phyloP scores from a whole-genome alignment of 1,140 invertebrate genomes.

The Brachionus koreanus region DNA sequence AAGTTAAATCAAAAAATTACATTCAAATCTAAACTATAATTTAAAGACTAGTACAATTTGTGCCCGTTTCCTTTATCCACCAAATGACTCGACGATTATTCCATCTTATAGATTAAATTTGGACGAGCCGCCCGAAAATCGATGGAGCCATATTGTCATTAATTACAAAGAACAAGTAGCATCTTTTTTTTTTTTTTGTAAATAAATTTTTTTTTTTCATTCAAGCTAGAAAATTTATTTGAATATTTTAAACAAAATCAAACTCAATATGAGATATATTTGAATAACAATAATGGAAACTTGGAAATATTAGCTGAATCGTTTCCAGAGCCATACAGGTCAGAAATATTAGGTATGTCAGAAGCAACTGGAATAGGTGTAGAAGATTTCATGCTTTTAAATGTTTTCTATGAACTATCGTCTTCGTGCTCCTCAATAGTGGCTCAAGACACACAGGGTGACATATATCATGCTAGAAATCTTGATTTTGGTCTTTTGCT shows the following conservation, averaged over 20 bases:
- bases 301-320: conserved; percentile 51
- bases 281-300: background rate
- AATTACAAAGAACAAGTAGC: background rate
- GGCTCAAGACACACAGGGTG: conserved; percentile 58
- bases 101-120: background rate
- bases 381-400: conserved; percentile 62
- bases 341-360: conserved; percentile 60
- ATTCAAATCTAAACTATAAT: background rate
- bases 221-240: background rate
- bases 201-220: background rate
- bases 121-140: background rate
- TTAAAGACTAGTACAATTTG: background rate
- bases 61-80: background rate
- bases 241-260: background rate
- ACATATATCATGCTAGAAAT: conserved; percentile 61
- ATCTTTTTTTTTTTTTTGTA: background rate
- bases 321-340: conserved; percentile 58
- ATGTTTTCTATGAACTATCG: conserved; percentile 66
- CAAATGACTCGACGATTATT: background rate
- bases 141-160: background rate
- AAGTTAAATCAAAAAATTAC: background rate
- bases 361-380: conserved; percentile 55
- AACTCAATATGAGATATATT: background rate
- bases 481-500: conserved; percentile 65
- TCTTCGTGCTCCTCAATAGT: conserved; percentile 65